Evolutionary conservation across 2,888 invertebrate genomes (phyloP).

Genomic region (Eremobia ochroleuca): DNA sequence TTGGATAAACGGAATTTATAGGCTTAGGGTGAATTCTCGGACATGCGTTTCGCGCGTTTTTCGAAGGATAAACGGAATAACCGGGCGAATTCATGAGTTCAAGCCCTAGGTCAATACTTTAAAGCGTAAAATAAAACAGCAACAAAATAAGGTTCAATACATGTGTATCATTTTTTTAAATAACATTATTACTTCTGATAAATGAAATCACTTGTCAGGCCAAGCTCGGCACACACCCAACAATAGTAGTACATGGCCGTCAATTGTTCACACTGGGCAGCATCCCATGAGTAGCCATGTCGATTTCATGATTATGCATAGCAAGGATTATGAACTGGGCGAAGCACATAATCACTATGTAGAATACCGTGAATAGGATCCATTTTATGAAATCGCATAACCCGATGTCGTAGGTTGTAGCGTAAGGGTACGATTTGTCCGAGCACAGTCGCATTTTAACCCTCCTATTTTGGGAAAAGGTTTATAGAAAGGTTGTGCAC

Average conservation of each 20-base stretch:
- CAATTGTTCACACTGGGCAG: conserved; percentile 54
- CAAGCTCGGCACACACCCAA: conserved; percentile 49
- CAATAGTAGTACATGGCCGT: conserved; percentile 43
- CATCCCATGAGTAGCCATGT: conserved; percentile 77
- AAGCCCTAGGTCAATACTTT: neutral
- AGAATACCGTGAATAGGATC: conserved; percentile 71
- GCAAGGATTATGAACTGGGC: conserved; percentile 76
- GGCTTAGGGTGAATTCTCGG: neutral
- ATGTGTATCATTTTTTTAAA: conserved; percentile 4
- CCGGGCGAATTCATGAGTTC: neutral
- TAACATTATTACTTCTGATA: conserved; percentile 15
- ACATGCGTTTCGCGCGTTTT: neutral
- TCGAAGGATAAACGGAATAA: neutral
- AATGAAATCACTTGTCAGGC: conserved; percentile 43
- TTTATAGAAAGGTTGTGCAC: neutral
- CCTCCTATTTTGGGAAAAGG: neutral
- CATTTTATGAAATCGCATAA: conserved; percentile 74
- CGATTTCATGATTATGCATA: conserved; percentile 74
- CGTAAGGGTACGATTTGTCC: conserved; percentile 74
- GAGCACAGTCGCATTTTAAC: conserved; percentile 72
- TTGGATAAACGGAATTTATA: neutral
- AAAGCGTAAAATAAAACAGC: conserved; percentile 25
- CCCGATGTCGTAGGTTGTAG: conserved; percentile 71
- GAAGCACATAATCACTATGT: conserved; percentile 77
- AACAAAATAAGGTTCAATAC: neutral